phyloP scores from a whole-genome alignment of 2,113 vertebrate genomes.

The Muntiacus muntjak region DNA sequence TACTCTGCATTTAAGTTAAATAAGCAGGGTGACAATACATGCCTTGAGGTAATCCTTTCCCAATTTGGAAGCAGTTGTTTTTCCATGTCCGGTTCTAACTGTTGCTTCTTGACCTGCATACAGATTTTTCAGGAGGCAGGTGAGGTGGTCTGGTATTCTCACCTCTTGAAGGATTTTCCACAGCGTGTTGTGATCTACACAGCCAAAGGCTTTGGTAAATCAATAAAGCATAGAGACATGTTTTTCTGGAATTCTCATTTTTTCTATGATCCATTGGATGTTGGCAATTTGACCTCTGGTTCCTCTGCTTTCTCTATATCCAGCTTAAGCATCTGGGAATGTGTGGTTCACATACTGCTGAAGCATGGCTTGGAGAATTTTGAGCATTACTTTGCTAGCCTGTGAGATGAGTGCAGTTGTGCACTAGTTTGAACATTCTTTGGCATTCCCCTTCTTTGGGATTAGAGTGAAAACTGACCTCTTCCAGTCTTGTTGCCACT shows the following conservation, averaged over 20 bases:
- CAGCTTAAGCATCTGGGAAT: neutral
- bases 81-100: neutral
- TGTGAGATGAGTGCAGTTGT: neutral
- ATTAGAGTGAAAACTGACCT: neutral
- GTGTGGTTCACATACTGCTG: accelerated
- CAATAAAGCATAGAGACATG: accelerated
- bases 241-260: neutral
- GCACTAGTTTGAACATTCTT: neutral
- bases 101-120: neutral
- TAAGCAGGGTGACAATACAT: accelerated
- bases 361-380: neutral
- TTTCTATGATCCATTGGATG: neutral
- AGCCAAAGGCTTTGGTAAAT: neutral
- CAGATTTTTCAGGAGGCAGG: neutral
- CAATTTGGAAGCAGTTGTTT: neutral
- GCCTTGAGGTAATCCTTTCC: accelerated
- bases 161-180: neutral
- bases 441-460: neutral
- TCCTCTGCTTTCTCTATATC: neutral
- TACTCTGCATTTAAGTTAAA: neutral
- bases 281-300: neutral
- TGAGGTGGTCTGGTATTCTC: neutral
- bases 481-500: neutral
- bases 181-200: neutral
- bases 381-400: neutral